Base-by-base conservation (phyloP, 2,888 invertebrate genomes). In the Drosophila leonis region DNA sequence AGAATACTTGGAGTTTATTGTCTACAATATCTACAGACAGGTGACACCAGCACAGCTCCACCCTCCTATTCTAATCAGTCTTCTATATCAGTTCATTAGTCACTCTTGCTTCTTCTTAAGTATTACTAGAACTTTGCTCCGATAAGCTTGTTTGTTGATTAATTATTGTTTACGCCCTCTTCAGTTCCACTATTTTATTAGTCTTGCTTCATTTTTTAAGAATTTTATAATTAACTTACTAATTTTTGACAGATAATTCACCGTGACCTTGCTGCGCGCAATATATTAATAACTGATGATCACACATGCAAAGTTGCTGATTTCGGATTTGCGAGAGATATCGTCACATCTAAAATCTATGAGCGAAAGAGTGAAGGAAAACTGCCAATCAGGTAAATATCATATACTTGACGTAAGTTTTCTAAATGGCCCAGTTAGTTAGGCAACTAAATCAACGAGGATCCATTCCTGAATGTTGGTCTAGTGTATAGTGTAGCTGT, bases 241-340 rank as follows among this genome's bases (percentile, higher is more conserved):
- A 15, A 8, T 51, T 65, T 29, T 12, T 93, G 92, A 0, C 92
- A 97, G 97, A 96, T 97, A 78, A 97, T 98, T 74, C 98, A 98
- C 90, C 94, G 98, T 54, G 98, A 98, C 92, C 93, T 98, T 67
- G 98, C 98, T 0, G 98, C 98, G 0, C 94, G 98, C 41, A 98
- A 98, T 91, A 95, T 98, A 49, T 94, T 98, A 10, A 96, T 98
- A 62, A 96, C 96, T 1, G 97, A 98, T 57, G 97, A 97, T 84
- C 95, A 97, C 75, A 96, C 96, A 3, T 98, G 98, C 92, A 98
- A 98, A 94, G 97, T 98, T 1, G 98, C 98, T 0, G 98, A 98
- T 92, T 98, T 98, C 92, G 98, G 98, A 0, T 97, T 98, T 84
- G 98, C 98, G 0, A 94, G 98, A 55, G 98, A 98, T 93, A 96